Evolutionary conservation across 2,113 vertebrate genomes (phyloP), one percentile per base, ranked within the genome.

Genomic region (Larimichthys polyactis): DNA sequence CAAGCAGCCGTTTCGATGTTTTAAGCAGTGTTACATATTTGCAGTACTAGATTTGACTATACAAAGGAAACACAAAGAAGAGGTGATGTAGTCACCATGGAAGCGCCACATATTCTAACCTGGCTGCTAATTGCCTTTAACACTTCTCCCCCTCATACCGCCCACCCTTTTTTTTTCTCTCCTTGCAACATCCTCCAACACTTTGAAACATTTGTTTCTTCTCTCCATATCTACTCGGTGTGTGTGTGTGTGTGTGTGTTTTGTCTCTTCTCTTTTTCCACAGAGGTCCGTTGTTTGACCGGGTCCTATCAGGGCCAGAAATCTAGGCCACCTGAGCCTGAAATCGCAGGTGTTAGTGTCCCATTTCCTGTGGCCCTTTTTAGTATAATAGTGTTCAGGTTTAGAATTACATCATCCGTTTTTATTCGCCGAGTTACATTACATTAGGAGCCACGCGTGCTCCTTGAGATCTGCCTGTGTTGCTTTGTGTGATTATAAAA

Each of bases 21-120:
- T 5, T 32, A 32, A 40, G 36, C 36, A 40, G 36, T 3, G 36
- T 40, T 2, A 40, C 36, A 48, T 8, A 63, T 54, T 24, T 5
- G 5, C 40, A 67, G n/a, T 20, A 5, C 12, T 17, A 22, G 12
- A n/a, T 70, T 65, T 57, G 12, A 63, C 8, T 59, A 66, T 27
- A 22, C 62, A 78, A 59, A 80, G 64, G 19, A 20, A 43, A 58
- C 64, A 51, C 46, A 46, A 71, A 85, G n/a, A 70, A 49, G 40
- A 71, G 52, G 76, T 87, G 82, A 82, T 71, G 14, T 49, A 44
- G 86, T 91, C 75, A 20, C 77, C 87, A 87, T 90, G 79, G 89
- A 78, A 88, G 79, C 87, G 0, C 76, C 63, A 81, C 55, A 69
- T 71, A 65, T 71, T 69, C 65, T 54, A 5, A 70, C 36, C 72